Base-by-base conservation (phyloP, 37 sponge, comb jelly and placozoan species). In the Halisarca cf. caerulea region DNA sequence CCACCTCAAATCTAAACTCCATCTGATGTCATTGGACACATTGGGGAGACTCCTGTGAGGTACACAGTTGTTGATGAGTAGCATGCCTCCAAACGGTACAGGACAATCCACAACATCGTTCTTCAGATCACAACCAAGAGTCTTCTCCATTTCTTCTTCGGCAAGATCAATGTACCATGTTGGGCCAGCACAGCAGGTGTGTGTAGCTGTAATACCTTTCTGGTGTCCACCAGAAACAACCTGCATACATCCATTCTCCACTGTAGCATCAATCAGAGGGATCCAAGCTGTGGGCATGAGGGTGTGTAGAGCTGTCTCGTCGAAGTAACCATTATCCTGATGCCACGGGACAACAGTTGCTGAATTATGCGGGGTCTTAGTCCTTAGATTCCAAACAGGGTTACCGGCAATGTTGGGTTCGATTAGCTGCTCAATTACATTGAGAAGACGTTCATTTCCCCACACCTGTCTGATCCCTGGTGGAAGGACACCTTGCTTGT, bases 1-100 rank as follows among this genome's bases (percentile, higher is more conserved):
- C 93, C 93, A 95, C 51, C 95, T 92, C 17, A 95, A 88, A 61
- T 95, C 95, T 32, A 95, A 62, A 40, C 95, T 95, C 95, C 95
- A 95, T 18, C 95, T 84, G 32, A 92, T 57, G 37, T 92, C 81
- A 69, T 89, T 77, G 32, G 90, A 89, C 58, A 28, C 43, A 86
- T 95, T 95, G 37, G 89, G 88, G 17, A 92, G 68, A 58, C 95
- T 95, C 2, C 92, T 81, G 57, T 95, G 95, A 30, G 95, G 95
- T 30, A 95, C 87, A 59, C 72, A 72, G 66, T 89, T 92, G 90
- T 95, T 95, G 69, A 92, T 42, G 38, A 90, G 39, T 21, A 95
- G 82, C 32, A 95, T 59, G 17, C 92, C 92, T 20, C 95, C 95
- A 66, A 91, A 79, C 1, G 92, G 92, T 24, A 92, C 88, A 44